Evolutionary conservation across 2,113 vertebrate species (phyloP).

Genomic region (Rhadina sibilatrix): DNA sequence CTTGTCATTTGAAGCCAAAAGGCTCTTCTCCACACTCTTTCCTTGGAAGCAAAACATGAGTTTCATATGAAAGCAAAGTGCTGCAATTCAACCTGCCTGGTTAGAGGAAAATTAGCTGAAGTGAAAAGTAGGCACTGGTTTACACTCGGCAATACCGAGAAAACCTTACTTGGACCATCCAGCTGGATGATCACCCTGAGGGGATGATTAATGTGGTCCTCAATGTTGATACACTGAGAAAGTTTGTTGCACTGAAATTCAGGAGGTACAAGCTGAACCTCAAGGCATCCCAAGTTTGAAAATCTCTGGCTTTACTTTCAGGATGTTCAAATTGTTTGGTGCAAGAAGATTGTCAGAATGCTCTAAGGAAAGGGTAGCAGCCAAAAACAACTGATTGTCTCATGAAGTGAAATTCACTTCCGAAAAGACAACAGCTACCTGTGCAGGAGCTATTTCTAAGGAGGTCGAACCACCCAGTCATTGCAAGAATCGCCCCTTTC

Average conservation of each 20-base stretch:
- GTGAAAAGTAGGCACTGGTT: neutral
- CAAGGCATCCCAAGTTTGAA: neutral
- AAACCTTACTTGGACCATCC: neutral
- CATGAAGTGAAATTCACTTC: neutral
- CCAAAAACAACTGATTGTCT: neutral
- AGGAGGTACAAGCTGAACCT: neutral
- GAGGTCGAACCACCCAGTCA: accelerated
- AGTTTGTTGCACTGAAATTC: neutral
- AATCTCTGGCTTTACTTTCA: neutral
- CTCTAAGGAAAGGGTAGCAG: neutral
- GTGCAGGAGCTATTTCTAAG: neutral
- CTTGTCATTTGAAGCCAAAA: neutral
- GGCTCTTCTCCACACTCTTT: neutral
- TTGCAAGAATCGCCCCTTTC: neutral
- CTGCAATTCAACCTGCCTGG: neutral
- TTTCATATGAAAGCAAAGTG: neutral
- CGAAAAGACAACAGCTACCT: neutral
- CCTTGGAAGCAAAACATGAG: neutral
- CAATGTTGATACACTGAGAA: neutral
- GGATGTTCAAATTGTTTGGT: accelerated
- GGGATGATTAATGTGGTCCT: neutral
- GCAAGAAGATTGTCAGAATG: neutral
- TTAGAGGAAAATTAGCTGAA: neutral
- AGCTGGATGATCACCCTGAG: neutral
- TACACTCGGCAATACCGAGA: neutral